These are phyloP conservation scores for Botia kubotai DNA, from an alignment of 2,797 vertebrate genomes.

Conservation along the genomic window DNA sequence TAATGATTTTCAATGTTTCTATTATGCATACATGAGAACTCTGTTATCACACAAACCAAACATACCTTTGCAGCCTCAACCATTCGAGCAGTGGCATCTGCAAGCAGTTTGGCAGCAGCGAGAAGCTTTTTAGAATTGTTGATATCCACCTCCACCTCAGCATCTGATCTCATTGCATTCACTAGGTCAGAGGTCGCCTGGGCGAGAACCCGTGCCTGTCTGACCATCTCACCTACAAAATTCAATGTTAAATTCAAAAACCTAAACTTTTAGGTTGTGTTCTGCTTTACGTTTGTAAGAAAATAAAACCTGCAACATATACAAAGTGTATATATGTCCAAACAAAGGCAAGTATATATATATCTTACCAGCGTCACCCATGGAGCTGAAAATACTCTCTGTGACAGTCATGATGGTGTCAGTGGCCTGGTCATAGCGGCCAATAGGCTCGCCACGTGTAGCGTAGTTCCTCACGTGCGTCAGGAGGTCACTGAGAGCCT, in stretches of 20 bases:
- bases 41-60: neutral
- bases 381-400: constrained; percentile 97
- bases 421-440: constrained; percentile 96
- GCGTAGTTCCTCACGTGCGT: constrained; percentile 95
- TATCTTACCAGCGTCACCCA: constrained; percentile 94
- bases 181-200: constrained; percentile 96
- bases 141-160: constrained; percentile 93
- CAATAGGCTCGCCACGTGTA: constrained; percentile 92
- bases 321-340: neutral
- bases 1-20: neutral
- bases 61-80: constrained; percentile 96
- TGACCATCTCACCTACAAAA: constrained; percentile 92
- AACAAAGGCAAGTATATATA: neutral
- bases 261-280: too few species aligned
- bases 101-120: constrained; percentile 93
- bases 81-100: constrained; percentile 96
- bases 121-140: constrained; percentile 97
- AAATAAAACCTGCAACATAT: neutral
- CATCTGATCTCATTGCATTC: constrained; percentile 96
- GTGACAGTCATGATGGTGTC: constrained; percentile 99
- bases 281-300: too few species aligned
- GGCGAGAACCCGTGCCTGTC: constrained; percentile 92
- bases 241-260: neutral
- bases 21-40: neutral
- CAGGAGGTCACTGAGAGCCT: constrained; percentile 91